Conservation (phyloP, 2,797 vertebrate genomes). For the Pseudochirops cupreus region DNA sequence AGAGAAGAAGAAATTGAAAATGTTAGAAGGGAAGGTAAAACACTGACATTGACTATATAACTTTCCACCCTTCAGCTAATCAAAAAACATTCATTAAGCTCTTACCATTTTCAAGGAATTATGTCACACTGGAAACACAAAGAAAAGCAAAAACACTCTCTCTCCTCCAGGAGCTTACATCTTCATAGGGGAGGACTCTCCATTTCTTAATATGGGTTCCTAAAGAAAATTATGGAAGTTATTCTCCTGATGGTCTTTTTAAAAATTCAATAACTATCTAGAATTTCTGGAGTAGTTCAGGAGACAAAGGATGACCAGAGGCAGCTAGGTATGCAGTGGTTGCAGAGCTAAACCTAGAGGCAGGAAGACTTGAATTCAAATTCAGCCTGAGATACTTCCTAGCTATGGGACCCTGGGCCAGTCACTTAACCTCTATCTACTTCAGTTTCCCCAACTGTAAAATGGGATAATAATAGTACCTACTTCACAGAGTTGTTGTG, state of each 20-base stretch:
- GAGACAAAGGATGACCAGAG: not conserved
- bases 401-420: too few relatives aligned
- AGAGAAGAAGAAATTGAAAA: not conserved
- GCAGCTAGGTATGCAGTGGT: not conserved
- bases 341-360: too few relatives aligned
- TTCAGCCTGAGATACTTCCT: too few relatives aligned
- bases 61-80: not conserved
- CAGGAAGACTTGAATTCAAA: too few relatives aligned
- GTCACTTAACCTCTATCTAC: not conserved
- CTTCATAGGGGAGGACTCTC: slow-evolving; percentile 38
- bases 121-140: slow-evolving; percentile 24
- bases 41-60: slow-evolving; percentile 3
- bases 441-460: not conserved
- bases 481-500: not conserved
- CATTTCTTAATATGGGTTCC: slow-evolving; percentile 37
- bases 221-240: slow-evolving; percentile 56
- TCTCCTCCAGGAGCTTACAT: slow-evolving; percentile 29
- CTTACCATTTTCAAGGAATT: not conserved
- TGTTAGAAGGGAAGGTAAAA: slow-evolving; percentile 17
- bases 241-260: slow-evolving; percentile 44
- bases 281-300: slow-evolving; percentile 19
- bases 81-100: not conserved
- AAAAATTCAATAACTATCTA: slow-evolving; percentile 38
- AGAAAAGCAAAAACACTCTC: slow-evolving; percentile 14
- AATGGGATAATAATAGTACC: not conserved